Evolutionary conservation across 2,888 invertebrate genomes (phyloP).

Genomic region (Spisula subtruncata): DNA sequence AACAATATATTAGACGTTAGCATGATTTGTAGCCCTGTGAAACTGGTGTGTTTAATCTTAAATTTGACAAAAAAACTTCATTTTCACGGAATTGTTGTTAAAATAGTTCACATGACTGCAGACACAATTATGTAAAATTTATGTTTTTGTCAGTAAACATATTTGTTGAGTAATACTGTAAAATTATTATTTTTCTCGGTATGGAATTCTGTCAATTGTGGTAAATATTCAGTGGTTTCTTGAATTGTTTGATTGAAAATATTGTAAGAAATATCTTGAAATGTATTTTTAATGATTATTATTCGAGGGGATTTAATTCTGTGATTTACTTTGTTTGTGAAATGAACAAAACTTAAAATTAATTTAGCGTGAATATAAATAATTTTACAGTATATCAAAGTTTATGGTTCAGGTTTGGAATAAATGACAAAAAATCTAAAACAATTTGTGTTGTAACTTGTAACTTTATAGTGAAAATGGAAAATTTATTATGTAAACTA

Average conservation of each 20-base stretch:
- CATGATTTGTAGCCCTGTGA: neutral
- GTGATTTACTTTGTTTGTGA: no score
- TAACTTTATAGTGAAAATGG: neutral
- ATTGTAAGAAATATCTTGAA: no score
- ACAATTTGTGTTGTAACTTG: no score
- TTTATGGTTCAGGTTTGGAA: neutral
- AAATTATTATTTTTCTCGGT: no score
- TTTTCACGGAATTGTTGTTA: neutral
- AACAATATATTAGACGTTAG: neutral
- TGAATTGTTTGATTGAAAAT: no score
- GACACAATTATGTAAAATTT: neutral
- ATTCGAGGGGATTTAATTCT: no score
- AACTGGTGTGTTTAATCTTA: neutral
- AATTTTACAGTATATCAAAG: neutral
- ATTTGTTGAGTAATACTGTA: neutral
- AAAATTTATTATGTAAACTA: constrained; percentile 30
- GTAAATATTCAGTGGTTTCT: no score
- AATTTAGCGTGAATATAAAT: no score
- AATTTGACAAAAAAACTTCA: neutral
- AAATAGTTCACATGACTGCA: neutral
- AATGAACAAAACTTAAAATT: no score
- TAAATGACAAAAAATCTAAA: neutral
- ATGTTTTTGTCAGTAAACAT: neutral
- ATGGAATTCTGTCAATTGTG: no score
- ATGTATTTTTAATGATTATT: no score